Evolutionary conservation across 2,888 invertebrate genomes (phyloP).

Genomic region (Cephus spinipes): DNA sequence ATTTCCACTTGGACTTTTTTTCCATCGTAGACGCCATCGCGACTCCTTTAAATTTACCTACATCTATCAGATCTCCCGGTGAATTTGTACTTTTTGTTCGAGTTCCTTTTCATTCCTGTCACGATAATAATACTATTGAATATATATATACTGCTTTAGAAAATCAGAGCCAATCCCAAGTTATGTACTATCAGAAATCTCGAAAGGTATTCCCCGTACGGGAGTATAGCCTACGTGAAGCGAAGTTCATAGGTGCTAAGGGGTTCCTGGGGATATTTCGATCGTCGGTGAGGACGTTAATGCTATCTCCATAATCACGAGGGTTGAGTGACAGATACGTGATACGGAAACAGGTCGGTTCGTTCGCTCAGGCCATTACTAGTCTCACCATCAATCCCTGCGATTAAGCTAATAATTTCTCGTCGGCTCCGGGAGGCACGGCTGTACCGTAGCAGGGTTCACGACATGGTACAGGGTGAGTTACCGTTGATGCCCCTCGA

Average conservation of each 20-base stretch:
- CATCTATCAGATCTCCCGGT: neutral
- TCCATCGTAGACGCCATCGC: neutral
- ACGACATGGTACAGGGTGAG: conserved; percentile 28
- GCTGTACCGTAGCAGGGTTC: conserved; percentile 25
- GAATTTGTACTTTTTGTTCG: neutral
- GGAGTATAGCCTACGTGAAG: neutral
- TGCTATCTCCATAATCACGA: conserved; percentile 33
- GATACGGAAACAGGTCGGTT: conserved; percentile 37
- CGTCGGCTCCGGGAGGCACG: conserved; percentile 16
- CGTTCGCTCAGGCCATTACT: conserved; percentile 31
- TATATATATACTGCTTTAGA: neutral
- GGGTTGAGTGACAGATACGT: conserved; percentile 37
- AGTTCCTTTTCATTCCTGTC: neutral
- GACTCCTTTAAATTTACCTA: neutral
- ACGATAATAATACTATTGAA: neutral
- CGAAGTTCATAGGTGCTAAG: neutral
- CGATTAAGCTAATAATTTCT: conserved; percentile 46
- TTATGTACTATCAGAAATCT: neutral
- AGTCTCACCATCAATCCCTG: conserved; percentile 41
- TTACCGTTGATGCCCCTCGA: conserved; percentile 16
- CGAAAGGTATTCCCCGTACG: neutral
- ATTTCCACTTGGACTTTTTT: neutral
- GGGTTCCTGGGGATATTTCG: neutral
- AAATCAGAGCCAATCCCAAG: neutral
- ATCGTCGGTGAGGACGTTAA: conserved; percentile 25